These are phyloP conservation scores for Cheilosia vulpina DNA, from an alignment of 2,888 invertebrate species.

Conservation along the genomic window DNA sequence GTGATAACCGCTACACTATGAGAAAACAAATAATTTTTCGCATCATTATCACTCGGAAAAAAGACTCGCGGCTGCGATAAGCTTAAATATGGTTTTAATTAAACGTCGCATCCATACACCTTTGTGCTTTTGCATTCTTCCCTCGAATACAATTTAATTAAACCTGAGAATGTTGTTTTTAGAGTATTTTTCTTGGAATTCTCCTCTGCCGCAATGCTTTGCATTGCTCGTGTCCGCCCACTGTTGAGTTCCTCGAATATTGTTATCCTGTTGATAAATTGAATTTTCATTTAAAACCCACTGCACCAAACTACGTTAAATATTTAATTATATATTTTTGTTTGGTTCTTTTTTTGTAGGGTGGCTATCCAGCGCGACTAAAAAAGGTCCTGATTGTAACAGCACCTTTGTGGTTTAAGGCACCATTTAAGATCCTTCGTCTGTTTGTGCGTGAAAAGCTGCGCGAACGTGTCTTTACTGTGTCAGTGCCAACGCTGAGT, in stretches of 20 bases:
- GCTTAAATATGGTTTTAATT: slow-evolving; percentile 33
- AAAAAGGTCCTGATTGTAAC: slow-evolving; percentile 99
- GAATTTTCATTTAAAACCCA: not conserved
- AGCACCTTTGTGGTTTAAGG: slow-evolving; percentile 99
- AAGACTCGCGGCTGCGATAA: slow-evolving; percentile 7
- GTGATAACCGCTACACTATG: not conserved
- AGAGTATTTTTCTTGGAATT: slow-evolving; percentile 19
- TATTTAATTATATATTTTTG: not conserved
- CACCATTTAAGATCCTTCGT: slow-evolving; percentile 97
- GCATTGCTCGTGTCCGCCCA: not conserved
- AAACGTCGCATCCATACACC: slow-evolving; percentile 11
- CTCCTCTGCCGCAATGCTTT: not conserved
- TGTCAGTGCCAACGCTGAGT: slow-evolving; percentile 94
- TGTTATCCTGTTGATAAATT: not conserved
- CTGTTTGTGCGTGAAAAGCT: slow-evolving; percentile 98
- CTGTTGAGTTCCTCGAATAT: not conserved
- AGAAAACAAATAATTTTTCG: slow-evolving; percentile 13
- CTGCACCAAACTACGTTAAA: not conserved
- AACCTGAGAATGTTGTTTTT: slow-evolving; percentile 13
- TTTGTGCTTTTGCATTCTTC: not conserved
- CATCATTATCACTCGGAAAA: slow-evolving; percentile 27
- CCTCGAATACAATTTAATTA: slow-evolving; percentile 26
- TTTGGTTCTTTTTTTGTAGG: slow-evolving; percentile 86
- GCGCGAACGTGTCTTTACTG: slow-evolving; percentile 97
- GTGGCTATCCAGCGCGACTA: slow-evolving; percentile 97